Conservation (phyloP, 2,113 vertebrate genomes). For the Charina bottae region DNA sequence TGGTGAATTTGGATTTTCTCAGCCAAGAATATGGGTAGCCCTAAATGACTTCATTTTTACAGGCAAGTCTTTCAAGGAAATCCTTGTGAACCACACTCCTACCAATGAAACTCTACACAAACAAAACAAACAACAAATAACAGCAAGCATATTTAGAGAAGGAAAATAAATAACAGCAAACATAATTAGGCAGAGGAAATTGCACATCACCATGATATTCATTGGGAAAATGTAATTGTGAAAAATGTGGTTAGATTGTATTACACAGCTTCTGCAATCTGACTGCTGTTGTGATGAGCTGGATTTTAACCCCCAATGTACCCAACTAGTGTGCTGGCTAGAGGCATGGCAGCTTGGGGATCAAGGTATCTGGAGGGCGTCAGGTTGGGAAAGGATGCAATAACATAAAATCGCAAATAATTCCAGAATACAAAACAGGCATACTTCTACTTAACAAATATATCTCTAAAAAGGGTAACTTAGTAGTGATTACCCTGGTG, state of each 20-base stretch:
- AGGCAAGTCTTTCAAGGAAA: not conserved
- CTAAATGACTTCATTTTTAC: not conserved
- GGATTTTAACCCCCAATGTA: too few relatives aligned
- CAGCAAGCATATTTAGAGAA: not conserved
- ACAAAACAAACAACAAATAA: not conserved
- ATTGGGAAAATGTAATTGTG: not conserved
- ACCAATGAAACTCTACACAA: not conserved
- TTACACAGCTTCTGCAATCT: too few relatives aligned
- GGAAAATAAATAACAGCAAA: not conserved
- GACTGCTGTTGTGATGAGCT: too few relatives aligned
- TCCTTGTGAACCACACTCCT: not conserved
- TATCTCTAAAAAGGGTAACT: not conserved
- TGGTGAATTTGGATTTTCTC: not conserved
- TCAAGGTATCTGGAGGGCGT: too few relatives aligned
- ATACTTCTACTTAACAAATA: not conserved
- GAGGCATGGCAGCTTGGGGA: too few relatives aligned
- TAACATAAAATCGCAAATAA: not conserved
- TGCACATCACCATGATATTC: not conserved
- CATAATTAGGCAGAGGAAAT: not conserved
- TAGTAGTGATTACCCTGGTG: not conserved
- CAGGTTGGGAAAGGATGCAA: too few relatives aligned
- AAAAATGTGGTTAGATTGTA: not conserved
- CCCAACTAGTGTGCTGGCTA: too few relatives aligned
- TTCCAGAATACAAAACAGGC: not conserved
- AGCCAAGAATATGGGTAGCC: not conserved